Percentiles rank a stretch among this genome's conserved stretches.
phyloP scores from a whole-genome alignment of 2,797 vertebrate genomes.

The Denticeps clupeoides region DNA sequence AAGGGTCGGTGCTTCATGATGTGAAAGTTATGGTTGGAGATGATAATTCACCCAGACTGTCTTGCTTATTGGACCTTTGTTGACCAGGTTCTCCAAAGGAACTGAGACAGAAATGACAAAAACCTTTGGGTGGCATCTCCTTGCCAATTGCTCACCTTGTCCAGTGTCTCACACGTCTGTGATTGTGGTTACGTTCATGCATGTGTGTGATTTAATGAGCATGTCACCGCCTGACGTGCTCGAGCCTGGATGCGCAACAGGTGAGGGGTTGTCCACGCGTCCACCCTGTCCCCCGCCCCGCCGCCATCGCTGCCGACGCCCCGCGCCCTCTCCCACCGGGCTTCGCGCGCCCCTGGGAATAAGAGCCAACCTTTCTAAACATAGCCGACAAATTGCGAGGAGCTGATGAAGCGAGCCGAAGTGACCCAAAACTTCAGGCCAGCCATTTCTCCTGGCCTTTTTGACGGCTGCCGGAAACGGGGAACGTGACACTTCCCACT shows the following conservation, averaged over 20 bases:
- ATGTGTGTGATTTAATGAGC: neutral
- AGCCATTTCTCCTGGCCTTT: neutral
- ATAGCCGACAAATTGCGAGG: constrained; percentile 10
- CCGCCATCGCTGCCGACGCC: neutral
- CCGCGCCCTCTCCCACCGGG: constrained; percentile 4
- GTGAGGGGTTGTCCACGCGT: neutral
- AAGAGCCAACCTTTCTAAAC: constrained; percentile 19
- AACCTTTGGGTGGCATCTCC: too few species aligned
- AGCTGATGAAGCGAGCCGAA: constrained; percentile 13
- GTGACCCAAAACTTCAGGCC: constrained; percentile 8
- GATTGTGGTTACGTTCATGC: constrained; percentile 6
- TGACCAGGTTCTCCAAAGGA: too few species aligned
- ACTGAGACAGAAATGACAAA: too few species aligned
- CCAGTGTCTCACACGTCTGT: constrained; percentile 15
- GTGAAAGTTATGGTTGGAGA: too few species aligned
- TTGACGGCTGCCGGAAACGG: constrained; percentile 9
- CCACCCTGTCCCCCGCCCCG: neutral
- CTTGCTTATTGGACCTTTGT: too few species aligned
- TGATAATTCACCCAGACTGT: too few species aligned
- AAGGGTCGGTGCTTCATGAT: too few species aligned
- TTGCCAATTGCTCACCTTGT: too few species aligned
- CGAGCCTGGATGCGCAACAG: neutral
- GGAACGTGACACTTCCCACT: neutral
- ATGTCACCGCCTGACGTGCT: neutral
- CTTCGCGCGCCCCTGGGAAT: constrained; percentile 24